These are phyloP conservation scores for Hyles lineata DNA, from an alignment of 2,888 invertebrate genomes.

Conservation along the genomic window DNA sequence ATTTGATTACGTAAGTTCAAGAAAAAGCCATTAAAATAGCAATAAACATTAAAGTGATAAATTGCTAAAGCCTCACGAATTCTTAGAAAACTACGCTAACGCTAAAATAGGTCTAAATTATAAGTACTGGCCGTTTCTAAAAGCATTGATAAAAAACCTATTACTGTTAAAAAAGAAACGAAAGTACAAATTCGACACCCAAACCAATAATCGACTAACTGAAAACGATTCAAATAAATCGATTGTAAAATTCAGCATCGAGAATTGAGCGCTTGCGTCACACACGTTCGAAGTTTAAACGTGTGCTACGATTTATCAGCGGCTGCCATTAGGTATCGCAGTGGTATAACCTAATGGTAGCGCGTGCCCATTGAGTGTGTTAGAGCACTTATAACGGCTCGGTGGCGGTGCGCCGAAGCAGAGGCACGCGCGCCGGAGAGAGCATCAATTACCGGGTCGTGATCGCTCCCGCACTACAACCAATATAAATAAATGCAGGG, in stretches of 20 bases:
- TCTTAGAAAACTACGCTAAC: not conserved
- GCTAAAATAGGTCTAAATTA: not conserved
- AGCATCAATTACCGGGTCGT: conserved; percentile 83
- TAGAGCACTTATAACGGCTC: conserved; percentile 61
- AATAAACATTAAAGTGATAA: not conserved
- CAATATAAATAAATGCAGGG: conserved; percentile 77
- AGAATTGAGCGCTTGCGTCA: conserved; percentile 18
- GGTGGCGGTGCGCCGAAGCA: conserved; percentile 50
- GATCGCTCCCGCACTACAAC: conserved; percentile 81
- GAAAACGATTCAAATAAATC: conserved; percentile 28
- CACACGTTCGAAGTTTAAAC: conserved; percentile 23
- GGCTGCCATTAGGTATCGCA: conserved; percentile 27
- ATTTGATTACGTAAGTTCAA: not conserved
- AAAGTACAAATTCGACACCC: not conserved
- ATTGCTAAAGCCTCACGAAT: not conserved
- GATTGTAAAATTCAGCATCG: not conserved
- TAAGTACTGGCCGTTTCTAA: no score
- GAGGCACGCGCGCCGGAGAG: conserved; percentile 67
- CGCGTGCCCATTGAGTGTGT: conserved; percentile 59
- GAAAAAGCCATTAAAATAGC: not conserved
- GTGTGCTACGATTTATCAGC: conserved; percentile 27
- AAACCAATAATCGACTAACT: conserved; percentile 2
- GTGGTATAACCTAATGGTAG: conserved; percentile 32
- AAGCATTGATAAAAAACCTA: no score
- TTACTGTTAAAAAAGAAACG: not conserved